A percentile compares a stretch with the other conserved stretches of the same genome.
These are phyloP conservation scores for Aselliscus stoliczkanus DNA, from an alignment of 2,797 vertebrate species.

Conservation along the genomic window DNA sequence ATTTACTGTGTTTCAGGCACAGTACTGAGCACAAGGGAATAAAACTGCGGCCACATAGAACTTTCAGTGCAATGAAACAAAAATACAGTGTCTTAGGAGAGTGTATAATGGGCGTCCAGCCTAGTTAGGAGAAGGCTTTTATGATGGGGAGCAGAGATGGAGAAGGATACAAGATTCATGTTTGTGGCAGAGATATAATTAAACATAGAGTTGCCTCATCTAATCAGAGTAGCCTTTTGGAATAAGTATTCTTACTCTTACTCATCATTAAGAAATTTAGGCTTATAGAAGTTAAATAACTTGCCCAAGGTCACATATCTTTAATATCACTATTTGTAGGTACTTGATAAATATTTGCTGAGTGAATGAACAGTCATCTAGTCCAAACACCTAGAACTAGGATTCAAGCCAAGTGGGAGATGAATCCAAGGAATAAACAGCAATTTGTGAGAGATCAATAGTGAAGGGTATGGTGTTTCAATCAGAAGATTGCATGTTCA, in stretches of 20 bases:
- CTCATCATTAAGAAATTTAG: background rate
- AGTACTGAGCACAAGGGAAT: background rate
- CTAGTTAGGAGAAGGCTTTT: background rate
- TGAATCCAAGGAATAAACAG: background rate
- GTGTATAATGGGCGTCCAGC: background rate
- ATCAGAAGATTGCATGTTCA: background rate
- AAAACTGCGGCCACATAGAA: background rate
- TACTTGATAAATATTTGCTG: background rate
- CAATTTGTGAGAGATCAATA: background rate
- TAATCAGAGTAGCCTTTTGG: background rate
- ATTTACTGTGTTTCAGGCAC: background rate
- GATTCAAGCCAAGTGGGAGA: background rate
- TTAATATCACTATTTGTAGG: background rate
- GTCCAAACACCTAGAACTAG: background rate
- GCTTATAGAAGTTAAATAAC: background rate
- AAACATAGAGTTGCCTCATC: background rate
- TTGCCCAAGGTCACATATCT: background rate
- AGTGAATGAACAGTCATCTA: background rate
- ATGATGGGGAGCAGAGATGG: background rate
- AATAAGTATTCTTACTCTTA: background rate
- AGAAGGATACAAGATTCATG: background rate
- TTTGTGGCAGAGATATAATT: background rate
- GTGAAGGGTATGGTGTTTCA: background rate
- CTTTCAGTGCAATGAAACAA: background rate
- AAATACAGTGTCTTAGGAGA: background rate